Evolutionary conservation across 2,113 vertebrate genomes (phyloP), one percentile per base, ranked within the genome.

Genomic region (Xenopus laevis): DNA sequence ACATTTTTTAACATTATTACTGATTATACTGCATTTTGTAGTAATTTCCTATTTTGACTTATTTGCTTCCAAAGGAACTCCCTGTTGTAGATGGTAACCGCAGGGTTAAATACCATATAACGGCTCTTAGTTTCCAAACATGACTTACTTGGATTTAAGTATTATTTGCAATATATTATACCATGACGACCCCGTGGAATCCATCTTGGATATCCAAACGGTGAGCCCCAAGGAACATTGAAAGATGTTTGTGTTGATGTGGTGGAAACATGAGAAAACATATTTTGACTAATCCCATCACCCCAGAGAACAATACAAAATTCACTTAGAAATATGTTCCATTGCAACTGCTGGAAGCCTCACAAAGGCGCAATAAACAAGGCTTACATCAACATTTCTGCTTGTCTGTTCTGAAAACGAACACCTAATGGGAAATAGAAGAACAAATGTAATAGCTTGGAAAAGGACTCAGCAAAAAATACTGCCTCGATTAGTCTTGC

Each of bases 341-440:
- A 85, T 79, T 85, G 83, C 79, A 84, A 80, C 81, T 83, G 83
- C 78, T 87, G 81, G 81, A 88, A 87, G 81, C 80, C 76, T 7
- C 77, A 81, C 82, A 81, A 62, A 82, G 83, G 69, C 62, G 63
- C 81, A 81, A 81, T 85, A 85, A 85, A 86, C 79, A 84, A 81
- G 78, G 78, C 81, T 86, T 88, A 83, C 78, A 88, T 85, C 85
- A 85, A 83, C 79, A 76, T 87, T 86, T 86, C 81, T 87, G 81
- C 80, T 81, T 83, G 84, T 86, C 81, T 81, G 12, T 80, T 77
- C 78, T 79, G 82, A 46, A 83, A 78, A 84, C 79, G 85, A 85
- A 79, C 65, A 84, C 79, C 81, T 87, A 83, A 79, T 84, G 83
- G 81, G 79, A 88, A 66, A 82, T 62, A 74, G 80, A 82, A 47